A percentile compares a stretch with the other conserved stretches of the same genome.
Evolutionary conservation across 2,888 invertebrate genomes (phyloP).

Genomic region (Cheilosia vernalis): DNA sequence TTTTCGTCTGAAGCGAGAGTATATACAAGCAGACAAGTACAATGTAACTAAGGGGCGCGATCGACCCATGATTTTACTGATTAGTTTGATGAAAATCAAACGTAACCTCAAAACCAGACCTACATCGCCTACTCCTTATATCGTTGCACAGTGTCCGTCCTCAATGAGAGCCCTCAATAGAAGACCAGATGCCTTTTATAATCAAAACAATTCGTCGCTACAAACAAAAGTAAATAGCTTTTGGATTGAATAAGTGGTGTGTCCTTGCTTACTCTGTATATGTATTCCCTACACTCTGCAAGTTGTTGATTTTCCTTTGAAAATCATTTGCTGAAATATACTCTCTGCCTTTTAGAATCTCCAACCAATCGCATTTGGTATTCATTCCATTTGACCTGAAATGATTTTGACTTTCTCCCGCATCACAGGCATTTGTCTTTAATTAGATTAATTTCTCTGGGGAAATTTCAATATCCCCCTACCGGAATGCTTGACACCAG

Average conservation of each 20-base stretch:
- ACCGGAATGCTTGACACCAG: conserved; percentile 21
- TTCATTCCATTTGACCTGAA: conserved; percentile 59
- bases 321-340: conserved; percentile 34
- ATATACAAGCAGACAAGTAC: not conserved
- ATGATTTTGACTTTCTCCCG: conserved; percentile 36
- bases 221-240: conserved; percentile 32
- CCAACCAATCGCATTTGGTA: conserved; percentile 42
- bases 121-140: too few species aligned
- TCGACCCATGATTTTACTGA: too few species aligned
- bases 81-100: too few species aligned
- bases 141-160: not conserved
- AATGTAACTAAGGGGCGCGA: too few species aligned
- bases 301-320: conserved; percentile 58
- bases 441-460: conserved; percentile 73
- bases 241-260: conserved; percentile 36
- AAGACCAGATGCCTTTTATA: not conserved
- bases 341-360: conserved; percentile 25
- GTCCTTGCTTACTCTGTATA: conserved; percentile 23
- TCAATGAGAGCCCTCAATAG: not conserved
- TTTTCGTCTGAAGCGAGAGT: not conserved
- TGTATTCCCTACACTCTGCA: not conserved
- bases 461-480: conserved; percentile 54
- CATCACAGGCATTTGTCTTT: conserved; percentile 61
- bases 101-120: too few species aligned
- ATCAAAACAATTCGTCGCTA: conserved; percentile 9